These are phyloP conservation scores for Nowickia ferox DNA, from an alignment of 2,888 invertebrate genomes.

Conservation along the genomic window DNA sequence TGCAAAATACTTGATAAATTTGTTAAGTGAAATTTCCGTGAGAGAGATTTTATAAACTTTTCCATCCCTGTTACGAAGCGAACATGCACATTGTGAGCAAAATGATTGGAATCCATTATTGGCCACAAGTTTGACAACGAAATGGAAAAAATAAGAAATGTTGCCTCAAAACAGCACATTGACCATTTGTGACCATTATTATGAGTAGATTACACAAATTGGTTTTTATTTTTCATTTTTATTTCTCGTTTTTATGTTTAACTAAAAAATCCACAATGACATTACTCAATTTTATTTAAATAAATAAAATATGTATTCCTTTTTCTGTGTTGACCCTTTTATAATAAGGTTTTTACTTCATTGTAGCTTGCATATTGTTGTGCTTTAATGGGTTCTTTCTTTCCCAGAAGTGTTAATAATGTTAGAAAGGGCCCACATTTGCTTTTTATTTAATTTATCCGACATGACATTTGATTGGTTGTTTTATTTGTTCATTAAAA, in stretches of 20 bases:
- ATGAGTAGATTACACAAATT: slow-evolving; percentile 70
- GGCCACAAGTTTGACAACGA: slow-evolving; percentile 19
- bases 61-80: too few relatives aligned
- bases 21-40: too few relatives aligned
- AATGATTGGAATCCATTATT: slow-evolving; percentile 53
- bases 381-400: slow-evolving; percentile 11
- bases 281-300: slow-evolving; percentile 62
- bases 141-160: slow-evolving; percentile 37
- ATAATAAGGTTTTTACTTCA: slow-evolving; percentile 31
- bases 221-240: slow-evolving; percentile 62
- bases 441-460: slow-evolving; percentile 36
- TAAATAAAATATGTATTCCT: slow-evolving; percentile 6
- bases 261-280: slow-evolving; percentile 50
- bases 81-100: neutral
- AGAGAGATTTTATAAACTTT: too few relatives aligned
- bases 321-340: slow-evolving; percentile 45
- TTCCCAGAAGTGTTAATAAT: slow-evolving; percentile 65
- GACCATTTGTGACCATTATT: slow-evolving; percentile 68
- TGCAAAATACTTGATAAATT: too few relatives aligned
- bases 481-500: slow-evolving; percentile 61
- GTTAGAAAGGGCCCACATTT: slow-evolving; percentile 62
- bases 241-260: slow-evolving; percentile 24
- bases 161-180: slow-evolving; percentile 41
- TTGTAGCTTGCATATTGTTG: slow-evolving; percentile 24
- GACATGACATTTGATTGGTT: slow-evolving; percentile 64